Percentiles rank a stretch among this genome's conserved stretches.
These are phyloP conservation scores for Crotalus tigris DNA, from an alignment of 2,113 vertebrate species.

Conservation along the genomic window DNA sequence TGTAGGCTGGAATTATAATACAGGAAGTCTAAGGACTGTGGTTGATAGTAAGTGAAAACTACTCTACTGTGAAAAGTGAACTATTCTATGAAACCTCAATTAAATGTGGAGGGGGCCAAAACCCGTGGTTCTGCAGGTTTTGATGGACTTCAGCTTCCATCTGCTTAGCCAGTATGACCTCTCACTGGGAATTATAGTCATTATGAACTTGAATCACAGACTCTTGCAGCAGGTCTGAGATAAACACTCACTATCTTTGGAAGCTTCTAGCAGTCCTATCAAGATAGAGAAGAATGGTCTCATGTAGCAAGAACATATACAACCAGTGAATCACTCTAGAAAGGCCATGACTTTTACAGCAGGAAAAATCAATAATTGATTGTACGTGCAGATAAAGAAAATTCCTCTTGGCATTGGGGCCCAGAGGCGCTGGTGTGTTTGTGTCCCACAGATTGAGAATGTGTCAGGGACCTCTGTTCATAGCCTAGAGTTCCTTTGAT, in stretches of 20 bases:
- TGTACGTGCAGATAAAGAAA: constrained; percentile 2
- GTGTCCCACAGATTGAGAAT: not conserved
- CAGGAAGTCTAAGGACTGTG: not conserved
- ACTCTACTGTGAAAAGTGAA: not conserved
- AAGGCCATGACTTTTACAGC: not conserved
- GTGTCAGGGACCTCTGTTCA: not conserved
- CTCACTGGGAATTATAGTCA: not conserved
- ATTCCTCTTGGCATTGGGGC: not conserved
- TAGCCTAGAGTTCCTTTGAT: not conserved
- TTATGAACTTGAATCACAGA: not conserved
- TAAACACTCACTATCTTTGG: not conserved
- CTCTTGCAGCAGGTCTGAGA: not conserved
- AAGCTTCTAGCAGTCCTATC: not conserved
- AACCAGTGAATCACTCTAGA: not conserved
- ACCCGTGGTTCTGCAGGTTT: not conserved
- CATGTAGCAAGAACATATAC: not conserved
- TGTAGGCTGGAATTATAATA: not conserved
- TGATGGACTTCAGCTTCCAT: not conserved
- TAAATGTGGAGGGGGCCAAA: not conserved
- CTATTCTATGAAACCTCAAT: not conserved
- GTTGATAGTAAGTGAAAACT: not conserved
- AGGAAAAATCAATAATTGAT: not conserved
- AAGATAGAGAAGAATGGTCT: not conserved
- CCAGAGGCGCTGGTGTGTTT: not conserved
- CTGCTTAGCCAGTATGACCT: not conserved